Evolutionary conservation across 1,140 invertebrate species (phyloP), one percentile per base, ranked within the genome.

Genomic region (Catajapyx aquilonaris): DNA sequence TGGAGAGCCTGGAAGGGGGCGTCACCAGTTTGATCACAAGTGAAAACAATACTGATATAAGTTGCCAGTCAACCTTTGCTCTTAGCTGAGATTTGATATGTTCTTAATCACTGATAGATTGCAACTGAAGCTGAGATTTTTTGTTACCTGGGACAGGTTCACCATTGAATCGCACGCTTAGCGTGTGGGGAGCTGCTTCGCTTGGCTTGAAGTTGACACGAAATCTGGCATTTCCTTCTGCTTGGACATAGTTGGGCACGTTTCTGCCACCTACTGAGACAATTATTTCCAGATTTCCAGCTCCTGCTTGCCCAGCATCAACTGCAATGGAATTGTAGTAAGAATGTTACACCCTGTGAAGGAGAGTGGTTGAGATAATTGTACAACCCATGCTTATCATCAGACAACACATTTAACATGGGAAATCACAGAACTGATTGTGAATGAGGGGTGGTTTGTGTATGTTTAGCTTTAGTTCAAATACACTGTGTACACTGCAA

Each of bases 211-310:
- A 98, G 55, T 94, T 94, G 2, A 97, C 91, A 49, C 74, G 59
- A 47, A 97, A 95, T 48, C 81, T 75, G 0, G 91, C 91, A 59
- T 96, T 94, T 18, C 87, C 88, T 65, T 95, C 90, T 30, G 85
- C 87, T 52, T 95, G 85, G 1, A 97, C 91, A 56, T 93, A 96
- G 62, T 96, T 96, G 4, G 93, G 93, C 4, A 98, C 91, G 62
- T 96, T 97, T 50, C 86, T 74, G 3, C 87, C 87, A 51, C 84
- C 86, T n/a, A 94, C 88, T 1, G 88, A 87, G 0, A 98, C 91
- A 38, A 95, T 94, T 31, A 98, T 96, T 61, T 97, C 91, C 44
- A 96, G 61, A 59, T 95, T 94, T 23, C 91, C 91, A 41, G 88
- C 88, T 42, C 91, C 83, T 49, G 71, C 78, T 57, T 74, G 67